A percentile compares a stretch with the other conserved stretches of the same genome.
Evolutionary conservation across 2,888 invertebrate species (phyloP).

Genomic region (Nemoura dubitans): DNA sequence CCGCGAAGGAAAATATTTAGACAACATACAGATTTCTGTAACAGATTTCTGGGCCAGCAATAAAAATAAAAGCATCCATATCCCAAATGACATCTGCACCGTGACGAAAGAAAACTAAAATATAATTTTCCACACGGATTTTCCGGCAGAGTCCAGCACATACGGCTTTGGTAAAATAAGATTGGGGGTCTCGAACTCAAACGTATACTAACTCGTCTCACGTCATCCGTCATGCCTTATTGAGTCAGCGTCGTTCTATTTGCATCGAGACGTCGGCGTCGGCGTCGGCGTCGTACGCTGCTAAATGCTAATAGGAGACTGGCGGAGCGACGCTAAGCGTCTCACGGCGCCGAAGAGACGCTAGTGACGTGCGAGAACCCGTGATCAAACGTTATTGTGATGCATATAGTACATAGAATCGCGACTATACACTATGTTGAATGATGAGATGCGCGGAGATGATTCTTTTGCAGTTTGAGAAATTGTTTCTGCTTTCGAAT

Average conservation of each 20-base stretch:
- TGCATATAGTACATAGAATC: background rate
- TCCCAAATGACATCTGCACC: too few relatives aligned
- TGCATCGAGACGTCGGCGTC: background rate
- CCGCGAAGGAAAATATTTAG: too few relatives aligned
- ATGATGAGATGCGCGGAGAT: too few relatives aligned
- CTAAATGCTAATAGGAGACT: background rate
- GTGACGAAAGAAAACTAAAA: too few relatives aligned
- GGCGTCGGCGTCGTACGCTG: background rate
- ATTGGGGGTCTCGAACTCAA: background rate
- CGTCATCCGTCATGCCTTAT: conserved; percentile 4
- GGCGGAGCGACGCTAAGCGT: background rate
- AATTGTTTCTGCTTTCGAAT: too few relatives aligned
- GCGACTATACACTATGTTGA: too few relatives aligned
- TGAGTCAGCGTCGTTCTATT: background rate
- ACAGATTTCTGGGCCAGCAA: too few relatives aligned
- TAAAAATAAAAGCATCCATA: too few relatives aligned
- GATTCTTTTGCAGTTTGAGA: too few relatives aligned
- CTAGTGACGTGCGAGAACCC: background rate
- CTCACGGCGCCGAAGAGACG: background rate
- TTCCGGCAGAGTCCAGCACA: background rate
- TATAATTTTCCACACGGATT: background rate
- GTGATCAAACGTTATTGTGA: background rate
- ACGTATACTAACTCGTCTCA: background rate
- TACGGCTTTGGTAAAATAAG: background rate
- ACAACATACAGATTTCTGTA: too few relatives aligned